Evolutionary conservation across 2,797 vertebrate species (phyloP).

Genomic region (Poecile montanus): DNA sequence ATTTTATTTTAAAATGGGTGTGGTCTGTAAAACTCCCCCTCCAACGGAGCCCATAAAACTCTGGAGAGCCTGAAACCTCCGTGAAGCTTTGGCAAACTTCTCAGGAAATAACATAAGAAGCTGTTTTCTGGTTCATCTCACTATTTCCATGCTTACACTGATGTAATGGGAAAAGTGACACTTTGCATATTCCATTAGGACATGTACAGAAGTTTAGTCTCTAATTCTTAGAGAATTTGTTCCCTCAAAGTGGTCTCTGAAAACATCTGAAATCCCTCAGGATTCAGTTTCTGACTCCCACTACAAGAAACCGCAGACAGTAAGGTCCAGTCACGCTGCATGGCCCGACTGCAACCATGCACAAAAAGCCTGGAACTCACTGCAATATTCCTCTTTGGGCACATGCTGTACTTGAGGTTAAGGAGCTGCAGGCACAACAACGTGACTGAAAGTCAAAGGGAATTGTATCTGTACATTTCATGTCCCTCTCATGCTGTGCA

Average conservation of each 20-base stretch:
- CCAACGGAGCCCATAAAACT: slow-evolving; percentile 32
- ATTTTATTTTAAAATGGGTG: slow-evolving; percentile 37
- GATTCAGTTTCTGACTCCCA: neutral
- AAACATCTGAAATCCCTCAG: slow-evolving; percentile 10
- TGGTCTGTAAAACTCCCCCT: slow-evolving; percentile 24
- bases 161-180: slow-evolving; percentile 62
- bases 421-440: neutral
- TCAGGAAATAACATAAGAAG: slow-evolving; percentile 61
- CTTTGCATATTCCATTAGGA: slow-evolving; percentile 39
- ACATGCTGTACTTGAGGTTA: neutral
- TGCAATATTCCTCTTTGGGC: neutral
- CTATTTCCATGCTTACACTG: slow-evolving; percentile 58
- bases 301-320: neutral
- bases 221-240: neutral
- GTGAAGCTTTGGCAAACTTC: slow-evolving; percentile 52
- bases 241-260: neutral
- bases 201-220: neutral
- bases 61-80: slow-evolving; percentile 40
- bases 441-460: neutral
- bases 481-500: neutral
- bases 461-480: neutral
- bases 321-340: neutral
- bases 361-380: neutral
- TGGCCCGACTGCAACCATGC: neutral
- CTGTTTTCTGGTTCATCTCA: slow-evolving; percentile 56